Base-by-base conservation (phyloP, 1,140 invertebrate genomes). In the Bombus ignitus region DNA sequence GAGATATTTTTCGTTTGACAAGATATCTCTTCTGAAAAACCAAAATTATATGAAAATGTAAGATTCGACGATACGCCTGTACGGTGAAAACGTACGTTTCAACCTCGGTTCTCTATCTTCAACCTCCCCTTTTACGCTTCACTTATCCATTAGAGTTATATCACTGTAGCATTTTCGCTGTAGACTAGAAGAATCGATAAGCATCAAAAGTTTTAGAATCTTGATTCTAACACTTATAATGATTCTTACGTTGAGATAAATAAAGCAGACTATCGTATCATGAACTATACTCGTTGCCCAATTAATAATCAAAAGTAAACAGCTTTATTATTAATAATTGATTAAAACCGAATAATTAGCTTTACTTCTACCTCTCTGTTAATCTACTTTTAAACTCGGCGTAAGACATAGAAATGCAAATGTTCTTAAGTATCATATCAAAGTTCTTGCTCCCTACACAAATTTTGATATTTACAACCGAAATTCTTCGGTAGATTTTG, bases 401-500 rank as follows among this genome's bases (percentile, higher is more conserved):
- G 8, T 13, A 25, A 22, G 3, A 53, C 22, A 10, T 1, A 25
- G 15, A 53, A 57, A 35, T 53, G 6, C 10, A 13, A 57, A 53
- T 57, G 3, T 53, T 35, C 12, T 9, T 9, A 13, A 32, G 42
- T 25, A 53, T 8, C 35, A n/a, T 37, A 57, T 18, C 22, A 35
- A 39, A 28, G 1, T 47, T 39, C 3, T 62, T 32, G 8, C 3
- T 65, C 4, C 44, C 5, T 77, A 28, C 8, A 35, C n/a, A 28
- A 1, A 39, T 10, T 39, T 28, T 22, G 39, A 39, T 80, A 79
- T 80, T 79, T 80, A 71, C 53, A 62, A 39, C 13, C 25, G 39
- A 85, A 72, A 85, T 85, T 80, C 68, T 65, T 85, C 35, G 57
- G 80, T 80, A 22, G 65, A 78, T 83, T 83, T 76, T n/a, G 8